Evolutionary conservation across 1,140 invertebrate genomes (phyloP).

Genomic region (Drosophila yakuba): DNA sequence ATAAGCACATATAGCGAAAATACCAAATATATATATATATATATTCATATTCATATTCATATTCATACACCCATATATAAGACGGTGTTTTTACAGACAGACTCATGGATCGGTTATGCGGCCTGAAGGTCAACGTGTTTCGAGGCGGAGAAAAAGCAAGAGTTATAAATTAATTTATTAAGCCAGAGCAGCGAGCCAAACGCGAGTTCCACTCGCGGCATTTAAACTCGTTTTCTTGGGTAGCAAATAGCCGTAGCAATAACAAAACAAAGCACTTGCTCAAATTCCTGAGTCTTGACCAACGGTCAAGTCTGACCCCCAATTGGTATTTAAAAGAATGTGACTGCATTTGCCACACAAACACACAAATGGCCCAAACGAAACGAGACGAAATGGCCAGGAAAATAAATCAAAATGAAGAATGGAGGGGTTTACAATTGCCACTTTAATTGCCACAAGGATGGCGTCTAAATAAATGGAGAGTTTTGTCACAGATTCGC

Average conservation of each 20-base stretch:
- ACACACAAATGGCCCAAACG: constrained; percentile 13
- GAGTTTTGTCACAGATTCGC: constrained; percentile 7
- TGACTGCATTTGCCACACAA: constrained; percentile 40
- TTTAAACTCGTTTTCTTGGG: constrained; percentile 60
- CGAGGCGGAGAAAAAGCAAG: constrained; percentile 54
- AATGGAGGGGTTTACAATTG: constrained; percentile 29
- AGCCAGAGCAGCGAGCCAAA: constrained; percentile 50
- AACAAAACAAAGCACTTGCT: constrained; percentile 47
- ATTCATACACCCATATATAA: background rate
- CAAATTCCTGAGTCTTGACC: constrained; percentile 57
- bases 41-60: too few relatives aligned
- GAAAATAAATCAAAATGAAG: constrained; percentile 42
- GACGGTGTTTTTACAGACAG: constrained; percentile 12
- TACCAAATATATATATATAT: constrained; percentile 3
- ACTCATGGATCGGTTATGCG: constrained; percentile 22
- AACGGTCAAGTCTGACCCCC: constrained; percentile 56
- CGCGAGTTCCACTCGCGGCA: constrained; percentile 36
- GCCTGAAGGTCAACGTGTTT: constrained; percentile 73
- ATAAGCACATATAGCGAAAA: constrained; percentile 4
- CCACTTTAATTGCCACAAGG: constrained; percentile 40
- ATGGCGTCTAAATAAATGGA: constrained; percentile 8
- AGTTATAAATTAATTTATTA: constrained; percentile 73
- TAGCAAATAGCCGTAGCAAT: background rate
- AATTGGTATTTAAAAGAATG: constrained; percentile 69
- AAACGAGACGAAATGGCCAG: constrained; percentile 31